Conservation (phyloP, 2,113 vertebrate genomes). For the Zingel zingel region DNA sequence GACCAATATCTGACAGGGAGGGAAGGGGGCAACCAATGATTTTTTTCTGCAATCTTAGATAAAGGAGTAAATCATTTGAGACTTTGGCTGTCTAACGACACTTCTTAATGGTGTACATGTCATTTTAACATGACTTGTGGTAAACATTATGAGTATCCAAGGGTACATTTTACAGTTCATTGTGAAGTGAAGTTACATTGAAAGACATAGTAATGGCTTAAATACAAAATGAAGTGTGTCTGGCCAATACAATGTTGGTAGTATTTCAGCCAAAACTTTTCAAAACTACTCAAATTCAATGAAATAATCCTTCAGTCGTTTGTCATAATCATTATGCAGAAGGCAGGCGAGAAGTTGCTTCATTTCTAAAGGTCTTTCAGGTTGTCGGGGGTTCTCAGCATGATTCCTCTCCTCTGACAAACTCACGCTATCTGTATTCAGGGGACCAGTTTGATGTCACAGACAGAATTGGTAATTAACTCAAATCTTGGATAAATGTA, state of each 20-base stretch:
- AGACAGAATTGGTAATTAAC: conserved; percentile 31
- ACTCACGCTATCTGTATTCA: conserved; percentile 5
- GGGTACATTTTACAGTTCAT: neutral
- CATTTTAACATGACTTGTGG: neutral
- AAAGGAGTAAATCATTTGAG: neutral
- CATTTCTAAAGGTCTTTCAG: conserved; percentile 41
- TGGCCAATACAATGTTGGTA: neutral
- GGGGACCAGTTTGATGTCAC: conserved; percentile 3
- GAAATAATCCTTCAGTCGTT: neutral
- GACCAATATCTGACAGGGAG: no score
- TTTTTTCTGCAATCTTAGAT: no score
- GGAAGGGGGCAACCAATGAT: no score
- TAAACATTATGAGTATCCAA: neutral
- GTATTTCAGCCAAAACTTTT: conserved; percentile 17
- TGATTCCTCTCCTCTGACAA: conserved; percentile 22
- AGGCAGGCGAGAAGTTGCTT: conserved; percentile 11
- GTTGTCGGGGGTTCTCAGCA: conserved; percentile 11
- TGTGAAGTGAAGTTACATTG: neutral
- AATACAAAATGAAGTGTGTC: neutral
- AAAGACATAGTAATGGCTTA: neutral
- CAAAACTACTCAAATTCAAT: neutral
- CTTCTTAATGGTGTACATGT: neutral
- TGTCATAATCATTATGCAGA: conserved; percentile 28
- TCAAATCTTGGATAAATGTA: neutral
- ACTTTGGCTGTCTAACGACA: neutral